Evolutionary conservation across 1,140 invertebrate genomes (phyloP).

Genomic region (Lepeophtheirus salmonis): DNA sequence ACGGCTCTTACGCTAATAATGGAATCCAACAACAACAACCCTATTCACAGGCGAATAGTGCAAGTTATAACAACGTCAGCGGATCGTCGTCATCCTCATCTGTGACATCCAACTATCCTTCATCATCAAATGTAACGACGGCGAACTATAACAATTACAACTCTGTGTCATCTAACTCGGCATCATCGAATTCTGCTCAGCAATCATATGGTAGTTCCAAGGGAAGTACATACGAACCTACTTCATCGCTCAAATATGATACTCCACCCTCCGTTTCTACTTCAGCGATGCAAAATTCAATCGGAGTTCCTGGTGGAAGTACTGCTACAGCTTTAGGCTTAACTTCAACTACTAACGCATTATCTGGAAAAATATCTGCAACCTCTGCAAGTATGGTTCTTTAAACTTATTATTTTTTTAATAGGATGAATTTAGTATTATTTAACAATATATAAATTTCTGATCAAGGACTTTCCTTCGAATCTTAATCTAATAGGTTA

Average conservation of each 20-base stretch:
- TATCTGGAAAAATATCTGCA: slow-evolving; percentile 12
- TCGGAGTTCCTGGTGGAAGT: not conserved
- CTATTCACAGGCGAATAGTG: too few species aligned
- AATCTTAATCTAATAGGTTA: not conserved
- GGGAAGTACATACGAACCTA: not conserved
- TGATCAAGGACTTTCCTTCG: not conserved
- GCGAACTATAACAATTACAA: not conserved
- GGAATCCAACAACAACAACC: not conserved
- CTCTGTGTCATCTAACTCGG: not conserved
- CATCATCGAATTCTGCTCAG: not conserved
- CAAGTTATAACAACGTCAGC: too few species aligned
- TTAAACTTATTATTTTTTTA: not conserved
- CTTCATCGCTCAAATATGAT: not conserved
- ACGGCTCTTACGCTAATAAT: not conserved
- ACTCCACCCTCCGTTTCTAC: not conserved
- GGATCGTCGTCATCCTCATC: too few species aligned
- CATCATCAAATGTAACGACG: not conserved
- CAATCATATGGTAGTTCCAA: not conserved
- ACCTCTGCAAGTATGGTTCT: slow-evolving; percentile 8
- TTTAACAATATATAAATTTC: not conserved
- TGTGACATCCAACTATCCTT: not conserved
- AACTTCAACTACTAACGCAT: slow-evolving; percentile 7
- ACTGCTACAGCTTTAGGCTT: not conserved
- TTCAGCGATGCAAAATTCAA: not conserved
- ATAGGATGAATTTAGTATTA: not conserved